Conservation (phyloP, 1,140 invertebrate species). For the Pogonus chalceus region DNA sequence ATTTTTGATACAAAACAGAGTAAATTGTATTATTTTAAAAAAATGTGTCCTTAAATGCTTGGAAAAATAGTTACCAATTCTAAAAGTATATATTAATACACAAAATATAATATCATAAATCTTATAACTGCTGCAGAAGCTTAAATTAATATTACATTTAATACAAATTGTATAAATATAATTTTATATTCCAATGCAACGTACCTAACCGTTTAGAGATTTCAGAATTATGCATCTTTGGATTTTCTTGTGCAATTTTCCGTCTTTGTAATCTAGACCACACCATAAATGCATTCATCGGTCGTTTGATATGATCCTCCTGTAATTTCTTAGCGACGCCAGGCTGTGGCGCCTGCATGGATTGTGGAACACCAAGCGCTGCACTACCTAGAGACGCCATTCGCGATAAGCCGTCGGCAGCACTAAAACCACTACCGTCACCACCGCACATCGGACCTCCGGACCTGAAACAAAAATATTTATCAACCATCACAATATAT, state of each 20-base stretch:
- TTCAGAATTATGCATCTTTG: slow-evolving; percentile 98
- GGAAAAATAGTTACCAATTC: no score
- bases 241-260: slow-evolving; percentile 94
- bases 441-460: slow-evolving; percentile 28
- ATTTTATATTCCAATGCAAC: slow-evolving; percentile 23
- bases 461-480: no score
- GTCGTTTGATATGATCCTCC: slow-evolving; percentile 71
- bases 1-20: no score
- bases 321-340: slow-evolving; percentile 34
- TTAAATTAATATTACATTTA: no score
- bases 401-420: slow-evolving; percentile 33
- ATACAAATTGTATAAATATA: neutral
- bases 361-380: slow-evolving; percentile 28
- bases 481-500: no score
- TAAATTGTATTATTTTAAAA: no score
- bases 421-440: slow-evolving; percentile 29
- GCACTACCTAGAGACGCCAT: slow-evolving; percentile 34
- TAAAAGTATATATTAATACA: no score
- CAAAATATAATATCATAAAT: no score
- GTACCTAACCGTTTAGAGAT: slow-evolving; percentile 89
- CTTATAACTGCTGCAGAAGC: no score
- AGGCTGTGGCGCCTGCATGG: slow-evolving; percentile 17
- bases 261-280: slow-evolving; percentile 77
- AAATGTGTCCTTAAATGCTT: no score
- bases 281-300: slow-evolving; percentile 85